Evolutionary conservation across 2,888 invertebrate genomes (phyloP), one percentile per base, ranked within the genome.

Genomic region (Rhagonycha lutea): DNA sequence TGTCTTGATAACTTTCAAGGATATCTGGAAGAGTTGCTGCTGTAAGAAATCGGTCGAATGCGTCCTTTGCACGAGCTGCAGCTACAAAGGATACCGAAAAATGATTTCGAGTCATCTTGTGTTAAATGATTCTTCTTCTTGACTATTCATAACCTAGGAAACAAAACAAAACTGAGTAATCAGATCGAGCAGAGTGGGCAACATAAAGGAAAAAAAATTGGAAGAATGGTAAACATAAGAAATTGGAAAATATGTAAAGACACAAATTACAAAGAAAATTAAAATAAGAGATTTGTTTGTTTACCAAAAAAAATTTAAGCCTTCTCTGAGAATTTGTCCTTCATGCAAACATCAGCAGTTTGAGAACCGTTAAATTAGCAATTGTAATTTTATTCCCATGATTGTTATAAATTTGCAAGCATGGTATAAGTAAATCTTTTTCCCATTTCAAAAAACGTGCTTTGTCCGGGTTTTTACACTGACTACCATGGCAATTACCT

Each of bases 11-110:
- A 28, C 78, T 73, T 24, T 94, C 93, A 73, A 98, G 91, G 82
- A 98, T 95, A 84, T 95, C 93, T 85, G 97, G 96, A 89, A 98
- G 94, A 72, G 98, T 98, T 82, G 94, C 93, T 18, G 98, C 98
- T 79, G 93, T 92, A 87, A 96, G 95, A 89, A 98, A 97, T 86
- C 94, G 93, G 88, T 98, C 97, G 89, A 98, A 98, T 86, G 95
- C 92, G 84, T 96, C 95, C 78, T 92, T 93, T 60, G 96, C 96
- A 85, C 93, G 90, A 62, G 94, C 95, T 81, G 91, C 90, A 85
- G 93, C 92, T 75, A 84, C 79, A 8, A 83, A 80, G 68, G 85
- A 83, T 29, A 86, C 86, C 61, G 85, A 85, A 70, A 85, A 81
- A 1, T 7, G n/a, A n/a, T n/a, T n/a, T 47, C 47, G 47, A n/a